Base-by-base conservation (phyloP, 2,113 vertebrate genomes). In the Mustela nigripes region DNA sequence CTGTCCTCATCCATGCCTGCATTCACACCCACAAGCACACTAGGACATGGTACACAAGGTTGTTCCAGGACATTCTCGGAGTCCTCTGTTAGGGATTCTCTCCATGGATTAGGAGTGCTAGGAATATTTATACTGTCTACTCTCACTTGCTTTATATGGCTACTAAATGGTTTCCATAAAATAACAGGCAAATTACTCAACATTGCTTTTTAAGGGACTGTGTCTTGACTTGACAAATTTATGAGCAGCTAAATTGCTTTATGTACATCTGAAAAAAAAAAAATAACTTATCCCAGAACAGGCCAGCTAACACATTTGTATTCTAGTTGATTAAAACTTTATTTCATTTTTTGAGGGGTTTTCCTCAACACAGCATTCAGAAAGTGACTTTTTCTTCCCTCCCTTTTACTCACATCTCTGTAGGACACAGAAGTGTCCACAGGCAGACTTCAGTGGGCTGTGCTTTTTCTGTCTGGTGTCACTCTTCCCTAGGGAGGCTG, bases 201-300 rank as follows among this genome's bases (percentile, higher is more conserved):
- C 53, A 45, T 71, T 73, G 58, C 80, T 81, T 96, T 95, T 92
- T 74, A 95, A 97, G 56, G 84, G 22, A 93, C 62, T 82, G 14
- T 83, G 93, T 74, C 83, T 96, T 91, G 82, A 92, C 81, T 97
- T 33, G n/a, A 95, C 69, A 85, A 95, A 96, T 92, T 95, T 96
- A 97, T 67, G 94, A 97, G 58, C 58, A 53, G 60, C 65, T 79
- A 50, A 94, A 97, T 78, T 90, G 56, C 33, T 84, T 96, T 91
- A 81, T 42, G 22, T 19, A 65, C 7, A 78, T 71, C 76, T 91
- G 81, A 96, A 96, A 96, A 56, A 50, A 50, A 97, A 50, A 96
- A 97, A 90, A 81, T 85, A 71, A 88, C 7, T 71, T 56, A 82
- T 60, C 76, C 76, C 45, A 45, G 58, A 95, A 76, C 28, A 96